Percentiles rank a stretch among this genome's conserved stretches.
Conservation (phyloP, 2,888 invertebrate genomes). For the Dioctria linearis region DNA sequence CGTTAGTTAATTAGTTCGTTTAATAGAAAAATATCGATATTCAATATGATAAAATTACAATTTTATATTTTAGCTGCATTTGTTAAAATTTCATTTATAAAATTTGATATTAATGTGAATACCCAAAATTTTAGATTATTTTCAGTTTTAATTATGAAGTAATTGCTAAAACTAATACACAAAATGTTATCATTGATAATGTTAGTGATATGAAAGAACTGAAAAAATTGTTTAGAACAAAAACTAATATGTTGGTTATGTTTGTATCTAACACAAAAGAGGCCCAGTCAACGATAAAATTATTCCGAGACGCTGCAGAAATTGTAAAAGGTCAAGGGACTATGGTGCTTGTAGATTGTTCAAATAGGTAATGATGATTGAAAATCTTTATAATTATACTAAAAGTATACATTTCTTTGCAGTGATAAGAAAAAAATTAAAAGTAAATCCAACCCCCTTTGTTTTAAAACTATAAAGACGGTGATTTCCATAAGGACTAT, state of each 20-base stretch:
- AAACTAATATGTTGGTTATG: constrained; percentile 88
- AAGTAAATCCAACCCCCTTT: constrained; percentile 77
- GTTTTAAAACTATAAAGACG: constrained; percentile 89
- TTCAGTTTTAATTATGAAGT: constrained; percentile 24
- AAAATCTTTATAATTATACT: constrained; percentile 34
- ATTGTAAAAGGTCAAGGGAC: constrained; percentile 84
- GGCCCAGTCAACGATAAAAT: constrained; percentile 76
- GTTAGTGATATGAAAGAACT: constrained; percentile 83
- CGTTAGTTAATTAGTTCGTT: constrained; percentile 18
- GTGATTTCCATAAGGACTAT: constrained; percentile 91
- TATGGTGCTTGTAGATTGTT: constrained; percentile 79
- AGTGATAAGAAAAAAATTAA: constrained; percentile 87
- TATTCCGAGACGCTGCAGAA: constrained; percentile 82
- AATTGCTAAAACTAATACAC: constrained; percentile 57
- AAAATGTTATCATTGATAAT: constrained; percentile 74
- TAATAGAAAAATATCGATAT: background rate
- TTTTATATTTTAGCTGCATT: constrained; percentile 24
- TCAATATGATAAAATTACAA: constrained; percentile 39
- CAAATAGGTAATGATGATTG: constrained; percentile 71
- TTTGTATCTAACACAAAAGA: constrained; percentile 75
- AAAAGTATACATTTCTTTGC: constrained; percentile 42
- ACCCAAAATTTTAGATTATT: constrained; percentile 33
- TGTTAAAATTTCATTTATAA: background rate
- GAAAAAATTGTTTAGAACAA: constrained; percentile 86
- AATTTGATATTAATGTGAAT: background rate